phyloP scores from a whole-genome alignment of 2,113 vertebrate genomes.

The Actenoides hombroni region DNA sequence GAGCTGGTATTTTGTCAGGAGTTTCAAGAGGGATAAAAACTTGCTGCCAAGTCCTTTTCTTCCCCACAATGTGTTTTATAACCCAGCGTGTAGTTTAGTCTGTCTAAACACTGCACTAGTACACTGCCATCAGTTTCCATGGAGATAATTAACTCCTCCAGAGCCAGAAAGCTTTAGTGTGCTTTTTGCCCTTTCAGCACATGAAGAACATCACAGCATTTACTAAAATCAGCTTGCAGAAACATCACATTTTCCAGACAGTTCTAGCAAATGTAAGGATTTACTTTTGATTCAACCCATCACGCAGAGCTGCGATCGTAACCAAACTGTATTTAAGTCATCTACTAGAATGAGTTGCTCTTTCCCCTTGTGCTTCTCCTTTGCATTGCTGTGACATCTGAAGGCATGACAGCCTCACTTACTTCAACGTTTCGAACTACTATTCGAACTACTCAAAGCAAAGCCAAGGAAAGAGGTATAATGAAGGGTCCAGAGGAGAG shows the following conservation, averaged over 20 bases:
- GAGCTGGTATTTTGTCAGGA: slow-evolving; percentile 62
- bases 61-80: slow-evolving; percentile 69
- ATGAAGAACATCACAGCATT: neutral
- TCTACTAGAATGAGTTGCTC: neutral
- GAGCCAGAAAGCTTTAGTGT: slow-evolving; percentile 1
- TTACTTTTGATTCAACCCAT: neutral
- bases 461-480: neutral
- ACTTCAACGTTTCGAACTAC: neutral
- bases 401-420: neutral
- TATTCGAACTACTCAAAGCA: neutral
- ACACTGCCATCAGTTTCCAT: slow-evolving; percentile 73
- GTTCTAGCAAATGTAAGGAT: neutral
- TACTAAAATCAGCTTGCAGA: neutral
- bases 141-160: slow-evolving; percentile 76
- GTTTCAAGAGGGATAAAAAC: slow-evolving; percentile 61
- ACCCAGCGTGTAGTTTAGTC: slow-evolving; percentile 67
- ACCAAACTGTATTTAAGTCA: neutral
- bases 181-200: neutral
- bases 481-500: neutral
- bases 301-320: neutral
- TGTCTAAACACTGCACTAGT: slow-evolving; percentile 71
- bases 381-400: neutral
- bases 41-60: slow-evolving; percentile 70
- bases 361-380: neutral
- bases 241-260: neutral